phyloP scores from a whole-genome alignment of 2,113 vertebrate species.

The Numida meleagris region DNA sequence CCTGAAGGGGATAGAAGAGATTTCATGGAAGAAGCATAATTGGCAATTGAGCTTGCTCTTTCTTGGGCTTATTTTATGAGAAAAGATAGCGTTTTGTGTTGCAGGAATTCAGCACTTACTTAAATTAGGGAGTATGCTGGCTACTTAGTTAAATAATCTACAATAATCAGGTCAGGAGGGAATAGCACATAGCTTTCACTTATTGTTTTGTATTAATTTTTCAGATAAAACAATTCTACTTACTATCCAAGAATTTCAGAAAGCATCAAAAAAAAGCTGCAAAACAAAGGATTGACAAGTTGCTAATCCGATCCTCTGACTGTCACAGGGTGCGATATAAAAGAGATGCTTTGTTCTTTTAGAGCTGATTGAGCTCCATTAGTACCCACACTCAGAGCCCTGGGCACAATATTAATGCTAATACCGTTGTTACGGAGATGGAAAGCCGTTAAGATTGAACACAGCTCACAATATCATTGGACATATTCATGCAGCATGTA shows the following conservation, averaged over 20 bases:
- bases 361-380: constrained; percentile 67
- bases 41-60: constrained; percentile 59
- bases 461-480: constrained; percentile 65
- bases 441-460: constrained; percentile 48
- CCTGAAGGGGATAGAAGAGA: constrained; percentile 61
- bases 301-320: constrained; percentile 58
- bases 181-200: constrained; percentile 36
- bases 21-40: constrained; percentile 66
- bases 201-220: constrained; percentile 57
- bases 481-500: constrained; percentile 55
- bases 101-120: constrained; percentile 52
- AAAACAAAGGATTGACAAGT: constrained; percentile 2
- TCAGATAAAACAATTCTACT: constrained; percentile 44
- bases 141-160: constrained; percentile 72
- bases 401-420: constrained; percentile 61
- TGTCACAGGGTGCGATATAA: constrained; percentile 25
- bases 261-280: not conserved
- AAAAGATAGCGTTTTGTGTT: constrained; percentile 18
- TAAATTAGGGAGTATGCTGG: constrained; percentile 53
- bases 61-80: constrained; percentile 30
- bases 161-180: constrained; percentile 65
- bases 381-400: constrained; percentile 47
- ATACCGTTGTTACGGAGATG: constrained; percentile 56
- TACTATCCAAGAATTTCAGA: not conserved
- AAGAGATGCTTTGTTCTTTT: constrained; percentile 63